phyloP scores from a whole-genome alignment of 2,888 invertebrate genomes.

The Pachliopta kotzebuea region DNA sequence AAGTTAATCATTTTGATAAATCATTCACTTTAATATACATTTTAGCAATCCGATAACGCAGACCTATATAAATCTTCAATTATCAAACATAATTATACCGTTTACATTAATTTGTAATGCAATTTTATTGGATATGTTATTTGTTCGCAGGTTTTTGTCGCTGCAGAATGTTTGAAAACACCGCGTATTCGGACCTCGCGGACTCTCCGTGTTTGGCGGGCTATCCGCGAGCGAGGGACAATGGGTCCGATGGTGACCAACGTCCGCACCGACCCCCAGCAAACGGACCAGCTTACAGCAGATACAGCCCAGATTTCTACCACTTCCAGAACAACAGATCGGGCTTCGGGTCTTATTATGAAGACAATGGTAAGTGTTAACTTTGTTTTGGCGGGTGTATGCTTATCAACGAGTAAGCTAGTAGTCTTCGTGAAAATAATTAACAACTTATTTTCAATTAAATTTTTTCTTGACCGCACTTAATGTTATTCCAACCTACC shows the following conservation, averaged over 20 bases:
- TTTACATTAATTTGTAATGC: background rate
- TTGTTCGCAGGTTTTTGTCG: slow-evolving; percentile 6
- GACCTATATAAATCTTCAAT: background rate
- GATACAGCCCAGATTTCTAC: background rate
- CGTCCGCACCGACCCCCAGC: background rate
- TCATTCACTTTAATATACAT: background rate
- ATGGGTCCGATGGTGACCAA: background rate
- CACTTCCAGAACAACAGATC: background rate
- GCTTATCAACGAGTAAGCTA: background rate
- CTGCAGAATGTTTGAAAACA: slow-evolving; percentile 2
- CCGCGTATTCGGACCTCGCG: background rate
- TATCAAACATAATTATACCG: background rate
- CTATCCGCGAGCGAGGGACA: background rate
- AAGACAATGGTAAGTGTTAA: slow-evolving; percentile 1
- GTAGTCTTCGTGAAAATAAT: background rate
- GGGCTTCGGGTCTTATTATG: background rate
- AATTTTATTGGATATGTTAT: background rate
- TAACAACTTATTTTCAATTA: background rate
- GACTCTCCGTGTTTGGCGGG: background rate
- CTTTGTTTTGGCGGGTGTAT: background rate
- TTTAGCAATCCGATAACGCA: background rate
- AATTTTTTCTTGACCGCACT: background rate
- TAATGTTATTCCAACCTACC: too few species aligned
- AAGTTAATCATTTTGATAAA: background rate
- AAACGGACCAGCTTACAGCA: background rate